These are phyloP conservation scores for Bombus breviceps DNA, from an alignment of 1,140 invertebrate species.

Conservation along the genomic window DNA sequence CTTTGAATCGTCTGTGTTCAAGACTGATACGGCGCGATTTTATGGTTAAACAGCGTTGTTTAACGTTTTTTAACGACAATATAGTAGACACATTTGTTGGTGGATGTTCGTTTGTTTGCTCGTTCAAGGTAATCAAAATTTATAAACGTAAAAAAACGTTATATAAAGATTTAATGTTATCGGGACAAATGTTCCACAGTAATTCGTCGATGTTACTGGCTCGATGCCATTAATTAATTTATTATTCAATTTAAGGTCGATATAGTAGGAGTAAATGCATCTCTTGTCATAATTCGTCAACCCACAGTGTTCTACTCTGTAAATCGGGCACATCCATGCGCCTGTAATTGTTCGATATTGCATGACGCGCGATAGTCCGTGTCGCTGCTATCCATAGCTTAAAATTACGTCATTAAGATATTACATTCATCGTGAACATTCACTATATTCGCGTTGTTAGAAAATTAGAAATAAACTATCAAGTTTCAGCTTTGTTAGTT, in stretches of 20 bases:
- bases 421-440: not conserved
- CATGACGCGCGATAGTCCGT: too few species aligned
- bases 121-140: not conserved
- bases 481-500: not conserved
- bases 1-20: not conserved
- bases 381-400: not conserved
- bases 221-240: not conserved
- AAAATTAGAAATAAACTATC: not conserved
- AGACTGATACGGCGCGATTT: not conserved
- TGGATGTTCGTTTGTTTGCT: not conserved
- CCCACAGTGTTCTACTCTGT: not conserved
- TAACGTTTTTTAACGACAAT: too few species aligned
- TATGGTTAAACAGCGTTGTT: not conserved
- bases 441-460: not conserved
- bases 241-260: not conserved
- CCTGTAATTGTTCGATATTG: not conserved
- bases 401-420: not conserved
- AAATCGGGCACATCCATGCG: not conserved
- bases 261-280: not conserved
- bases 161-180: not conserved
- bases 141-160: not conserved
- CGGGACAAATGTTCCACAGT: not conserved
- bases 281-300: constrained; percentile 2
- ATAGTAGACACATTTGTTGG: not conserved
- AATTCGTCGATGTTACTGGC: not conserved